Base-by-base conservation (phyloP, 2,113 vertebrate species). In the Globicephala melas region DNA sequence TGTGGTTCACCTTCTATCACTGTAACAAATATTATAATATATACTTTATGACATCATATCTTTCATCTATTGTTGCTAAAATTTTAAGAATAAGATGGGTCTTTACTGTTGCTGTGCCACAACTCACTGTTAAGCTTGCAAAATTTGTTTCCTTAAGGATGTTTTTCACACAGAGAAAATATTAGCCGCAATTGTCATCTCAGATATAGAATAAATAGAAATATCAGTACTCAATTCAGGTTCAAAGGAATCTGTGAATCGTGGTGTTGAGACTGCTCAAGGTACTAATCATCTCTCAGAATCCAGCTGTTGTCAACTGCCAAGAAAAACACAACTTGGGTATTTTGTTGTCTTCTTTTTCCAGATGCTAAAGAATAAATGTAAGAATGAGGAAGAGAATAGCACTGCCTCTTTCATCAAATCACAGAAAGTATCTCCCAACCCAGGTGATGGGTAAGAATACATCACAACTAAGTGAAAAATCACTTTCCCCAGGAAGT, bases 11-110 rank as follows among this genome's bases (percentile, higher is more conserved):
- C 98, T 98, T 97, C 94, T 95, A 97, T 92, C 89, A 85, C 77
- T 92, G 73, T 95, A 98, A 98, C 97, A 98, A 98, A 98, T 98
- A 98, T 98, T 98, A 97, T 96, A 98, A 97, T 98, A 91, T 95
- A 95, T 94, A 44, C 44, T 97, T 98, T 97, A 97, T 97, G 95
- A 97, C 96, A 96, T 89, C 95, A 96, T 97, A 97, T 97, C 95
- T 98, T 93, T 94, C 81, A 97, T 97, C 96, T 96, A 96, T 97
- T 98, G 97, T 97, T 98, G 76, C 82, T 97, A 85, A 98, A 97
- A 97, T 90, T 97, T 97, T 97, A 96, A 97, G 50, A 96, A 97
- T 98, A 97, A 68, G 10, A 58, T 96, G 17, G 15, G 25, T 82
- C 67, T 85, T 55, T 44, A 79, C 84, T 96, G 60, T 96, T 97